phyloP scores from a whole-genome alignment of 2,797 vertebrate species.

The Dromococcyx pavoninus region DNA sequence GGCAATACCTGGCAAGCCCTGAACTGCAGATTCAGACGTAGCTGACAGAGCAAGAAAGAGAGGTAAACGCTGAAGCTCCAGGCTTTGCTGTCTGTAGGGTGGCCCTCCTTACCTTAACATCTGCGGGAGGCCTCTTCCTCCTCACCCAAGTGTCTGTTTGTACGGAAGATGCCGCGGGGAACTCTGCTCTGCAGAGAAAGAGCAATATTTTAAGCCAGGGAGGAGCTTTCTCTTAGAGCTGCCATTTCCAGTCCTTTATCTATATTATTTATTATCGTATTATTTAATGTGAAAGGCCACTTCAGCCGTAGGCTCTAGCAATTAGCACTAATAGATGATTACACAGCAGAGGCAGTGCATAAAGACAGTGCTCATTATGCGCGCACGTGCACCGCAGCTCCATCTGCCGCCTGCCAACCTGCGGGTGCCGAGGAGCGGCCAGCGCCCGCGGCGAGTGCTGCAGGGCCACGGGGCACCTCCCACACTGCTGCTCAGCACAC shows the following conservation, averaged over 20 bases:
- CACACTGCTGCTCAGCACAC: background rate
- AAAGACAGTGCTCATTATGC: background rate
- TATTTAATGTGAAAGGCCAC: constrained; percentile 1
- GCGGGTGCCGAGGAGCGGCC: background rate
- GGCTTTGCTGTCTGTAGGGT: background rate
- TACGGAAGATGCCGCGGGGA: background rate
- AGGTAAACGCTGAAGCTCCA: background rate
- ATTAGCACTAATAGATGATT: constrained; percentile 19
- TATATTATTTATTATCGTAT: background rate
- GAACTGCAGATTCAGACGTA: background rate
- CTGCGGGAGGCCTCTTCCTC: background rate
- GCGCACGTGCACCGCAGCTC: background rate
- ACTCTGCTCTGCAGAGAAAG: background rate
- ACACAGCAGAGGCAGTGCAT: background rate
- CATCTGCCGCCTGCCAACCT: background rate
- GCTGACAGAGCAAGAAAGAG: background rate
- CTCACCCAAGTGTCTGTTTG: background rate
- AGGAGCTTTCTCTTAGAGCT: background rate
- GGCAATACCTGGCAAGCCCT: background rate
- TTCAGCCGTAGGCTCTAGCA: background rate
- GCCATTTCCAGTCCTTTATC: background rate
- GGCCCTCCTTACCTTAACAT: background rate
- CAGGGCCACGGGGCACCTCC: background rate
- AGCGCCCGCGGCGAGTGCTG: background rate
- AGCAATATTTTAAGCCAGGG: background rate